These are phyloP conservation scores for Nasonia oneida DNA, from an alignment of 2,888 invertebrate genomes.

Conservation along the genomic window DNA sequence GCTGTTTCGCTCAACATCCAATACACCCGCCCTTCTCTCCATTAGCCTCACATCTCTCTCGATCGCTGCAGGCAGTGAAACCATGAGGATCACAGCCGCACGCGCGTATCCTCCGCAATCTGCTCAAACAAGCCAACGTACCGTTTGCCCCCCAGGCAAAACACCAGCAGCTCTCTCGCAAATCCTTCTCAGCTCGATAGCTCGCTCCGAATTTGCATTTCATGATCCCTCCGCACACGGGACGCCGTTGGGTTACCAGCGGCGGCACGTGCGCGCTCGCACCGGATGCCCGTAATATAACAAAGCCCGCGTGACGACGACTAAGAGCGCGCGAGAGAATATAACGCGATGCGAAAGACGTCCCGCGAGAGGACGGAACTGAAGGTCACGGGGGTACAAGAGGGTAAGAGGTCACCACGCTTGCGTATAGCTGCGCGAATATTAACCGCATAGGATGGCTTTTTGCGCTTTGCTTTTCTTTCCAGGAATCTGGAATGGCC, in stretches of 20 bases:
- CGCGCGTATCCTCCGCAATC: no score
- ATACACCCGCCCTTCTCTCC: no score
- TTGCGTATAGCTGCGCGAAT: not conserved
- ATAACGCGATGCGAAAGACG: not conserved
- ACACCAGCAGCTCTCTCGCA: not conserved
- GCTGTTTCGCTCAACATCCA: no score
- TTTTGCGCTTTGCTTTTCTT: not conserved
- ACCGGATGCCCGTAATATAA: slow-evolving; percentile 20
- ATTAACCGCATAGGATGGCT: not conserved
- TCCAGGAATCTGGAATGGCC: not conserved
- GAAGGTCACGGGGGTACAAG: slow-evolving; percentile 10
- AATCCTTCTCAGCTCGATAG: not conserved
- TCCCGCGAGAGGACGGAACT: slow-evolving; percentile 13
- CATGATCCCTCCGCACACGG: not conserved
- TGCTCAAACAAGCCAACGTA: no score
- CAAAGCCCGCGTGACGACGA: slow-evolving; percentile 11
- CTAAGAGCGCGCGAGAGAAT: not conserved
- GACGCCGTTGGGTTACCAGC: not conserved
- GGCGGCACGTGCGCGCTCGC: not conserved
- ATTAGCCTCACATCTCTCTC: no score
- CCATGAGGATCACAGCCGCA: no score
- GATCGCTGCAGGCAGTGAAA: no score
- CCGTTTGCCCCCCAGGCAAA: not conserved
- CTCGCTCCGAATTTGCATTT: slow-evolving; percentile 23
- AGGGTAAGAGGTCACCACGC: slow-evolving; percentile 22